Conservation (phyloP, 2,888 invertebrate genomes). For the Ophion ellenae region DNA sequence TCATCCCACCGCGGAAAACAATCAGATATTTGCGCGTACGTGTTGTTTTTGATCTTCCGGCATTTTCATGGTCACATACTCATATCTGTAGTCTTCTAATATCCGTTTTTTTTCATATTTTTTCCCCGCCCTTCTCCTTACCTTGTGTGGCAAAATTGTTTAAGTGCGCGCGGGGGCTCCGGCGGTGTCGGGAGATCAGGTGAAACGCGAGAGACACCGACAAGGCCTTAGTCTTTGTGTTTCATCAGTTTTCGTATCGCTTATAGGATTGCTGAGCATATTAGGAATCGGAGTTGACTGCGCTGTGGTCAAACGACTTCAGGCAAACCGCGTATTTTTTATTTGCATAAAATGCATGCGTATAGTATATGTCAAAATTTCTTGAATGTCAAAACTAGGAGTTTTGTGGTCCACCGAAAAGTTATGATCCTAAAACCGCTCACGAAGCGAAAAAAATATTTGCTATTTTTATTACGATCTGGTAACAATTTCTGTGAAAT, state of each 20-base stretch:
- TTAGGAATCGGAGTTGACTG: constrained; percentile 14
- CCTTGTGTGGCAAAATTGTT: constrained; percentile 42
- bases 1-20: constrained; percentile 29
- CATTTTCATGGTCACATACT: constrained; percentile 60
- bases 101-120: constrained; percentile 19
- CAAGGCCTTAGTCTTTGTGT: constrained; percentile 35
- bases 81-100: constrained; percentile 30
- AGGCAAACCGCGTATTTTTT: not conserved
- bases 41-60: constrained; percentile 56
- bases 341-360: not conserved
- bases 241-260: constrained; percentile 3
- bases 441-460: no score
- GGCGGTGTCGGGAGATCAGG: constrained; percentile 14
- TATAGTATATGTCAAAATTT: no score
- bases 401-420: no score
- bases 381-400: no score
- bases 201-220: constrained; percentile 48
- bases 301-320: not conserved
- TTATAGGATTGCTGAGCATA: constrained; percentile 17
- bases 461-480: no score
- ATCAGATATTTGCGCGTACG: not conserved
- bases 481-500: no score
- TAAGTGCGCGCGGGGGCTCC: not conserved
- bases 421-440: no score
- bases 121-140: constrained; percentile 1